Evolutionary conservation across 2,113 vertebrate genomes (phyloP), one percentile per base, ranked within the genome.

Genomic region (Saimiri boliviensis): DNA sequence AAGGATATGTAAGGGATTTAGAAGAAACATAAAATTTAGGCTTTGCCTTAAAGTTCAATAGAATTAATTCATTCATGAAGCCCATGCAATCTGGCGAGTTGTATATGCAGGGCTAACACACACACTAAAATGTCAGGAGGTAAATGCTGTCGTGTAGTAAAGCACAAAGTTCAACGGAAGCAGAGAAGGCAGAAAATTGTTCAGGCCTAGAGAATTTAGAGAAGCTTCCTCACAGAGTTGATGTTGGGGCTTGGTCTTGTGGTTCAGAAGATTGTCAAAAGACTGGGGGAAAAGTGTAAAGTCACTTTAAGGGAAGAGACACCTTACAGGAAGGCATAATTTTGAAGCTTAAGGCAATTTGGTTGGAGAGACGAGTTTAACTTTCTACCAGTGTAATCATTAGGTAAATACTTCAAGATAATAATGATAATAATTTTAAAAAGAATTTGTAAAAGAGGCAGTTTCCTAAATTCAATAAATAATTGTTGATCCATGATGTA

Each of bases 391-490:
- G 21, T 49, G 21, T 17, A 54, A 79, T 40, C 30, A 88, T 16
- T 42, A 49, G 63, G 54, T 81, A 96, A 79, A 79, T 60, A 89
- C 17, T 58, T 79, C 56, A 71, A 79, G 86, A 88, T 77, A 7
- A 63, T 35, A 83, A 73, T 49, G 73, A 89, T 10, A 77, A 79
- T n/a, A 12, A 52, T 14, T 56, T 74, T 12, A 76, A 88, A 83
- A 11, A 87, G 17, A 17, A 86, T 68, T 83, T 95, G 10, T 71
- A 52, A 85, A 93, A 35, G 27, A 83, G 17, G 32, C 16, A 84
- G 6, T 60, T 89, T 93, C 74, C 16, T 91, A 81, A 94, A 93
- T 58, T 96, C 49, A 85, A 77, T 32, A 56, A 89, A 71, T 76
- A 76, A 63, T 40, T 76, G 12, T 42, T 79, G 68, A 35, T 47